Percentiles rank a stretch among this genome's conserved stretches.
Conservation (phyloP, 2,797 vertebrate genomes). For the Cephalopachus bancanus region DNA sequence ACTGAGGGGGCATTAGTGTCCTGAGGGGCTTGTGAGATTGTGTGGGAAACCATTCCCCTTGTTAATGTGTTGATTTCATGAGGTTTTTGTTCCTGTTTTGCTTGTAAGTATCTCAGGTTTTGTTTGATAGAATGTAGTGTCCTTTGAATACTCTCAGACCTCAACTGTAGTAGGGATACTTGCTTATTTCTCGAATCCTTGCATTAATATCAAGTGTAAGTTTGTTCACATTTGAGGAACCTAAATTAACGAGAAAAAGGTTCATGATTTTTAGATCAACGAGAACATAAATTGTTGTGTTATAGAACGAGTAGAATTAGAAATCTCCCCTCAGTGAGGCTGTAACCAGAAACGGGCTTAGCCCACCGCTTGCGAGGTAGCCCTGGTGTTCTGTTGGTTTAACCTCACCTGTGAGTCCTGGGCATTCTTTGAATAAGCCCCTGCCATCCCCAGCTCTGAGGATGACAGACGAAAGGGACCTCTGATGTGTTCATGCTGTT, state of each 20-base stretch:
- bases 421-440: background rate
- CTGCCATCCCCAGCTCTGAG: background rate
- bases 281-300: background rate
- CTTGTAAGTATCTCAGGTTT: background rate
- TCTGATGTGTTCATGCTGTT: background rate
- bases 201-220: background rate
- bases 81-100: background rate
- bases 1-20: background rate
- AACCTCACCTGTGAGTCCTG: background rate
- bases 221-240: conserved; percentile 13
- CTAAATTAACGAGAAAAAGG: background rate
- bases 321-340: background rate
- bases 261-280: conserved; percentile 19
- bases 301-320: background rate
- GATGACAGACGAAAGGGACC: background rate
- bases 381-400: background rate
- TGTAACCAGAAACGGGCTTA: background rate
- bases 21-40: background rate
- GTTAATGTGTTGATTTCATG: background rate
- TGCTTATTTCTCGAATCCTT: background rate
- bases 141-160: conserved; percentile 5
- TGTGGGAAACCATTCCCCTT: background rate
- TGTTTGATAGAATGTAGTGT: conserved; percentile 40
- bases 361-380: background rate
- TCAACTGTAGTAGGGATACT: background rate